Evolutionary conservation across 2,888 invertebrate genomes (phyloP), one percentile per base, ranked within the genome.

Genomic region (Andrena minutula): DNA sequence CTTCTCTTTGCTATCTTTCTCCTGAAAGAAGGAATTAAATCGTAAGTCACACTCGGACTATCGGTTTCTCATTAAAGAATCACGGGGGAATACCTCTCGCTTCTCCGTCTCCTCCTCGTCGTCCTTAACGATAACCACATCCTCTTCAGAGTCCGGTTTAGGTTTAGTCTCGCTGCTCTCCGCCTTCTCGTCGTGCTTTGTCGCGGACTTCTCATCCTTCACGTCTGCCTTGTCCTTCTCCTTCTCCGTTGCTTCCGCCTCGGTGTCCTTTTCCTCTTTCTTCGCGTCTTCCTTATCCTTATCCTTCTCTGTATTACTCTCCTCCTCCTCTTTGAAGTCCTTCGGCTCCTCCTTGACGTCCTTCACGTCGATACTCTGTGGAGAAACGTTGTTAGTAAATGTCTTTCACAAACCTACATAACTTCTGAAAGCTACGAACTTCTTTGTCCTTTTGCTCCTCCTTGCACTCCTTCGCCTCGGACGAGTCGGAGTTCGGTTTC

Each of bases 111-210:
- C 94, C 10, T 95, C 95, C 75, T 95, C 95, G 32, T 96, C 96
- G 89, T 96, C 95, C 90, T 96, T 95, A 3, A 96, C 95, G 61
- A 96, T 94, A n/a, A 96, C 96, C 12, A 96, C 96, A 76, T 96
- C 96, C 63, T 96, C 96, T 72, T 96, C 96, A 3, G 88, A 53
- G 10, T 93, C 92, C 8, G 88, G 79, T 74, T 92, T 90, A 2
- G 91, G 81, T 86, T 94, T 94, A 23, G 90, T 93, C 49, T 94
- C 94, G 64, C 75, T 85, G 8, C 63, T 87, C 61, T 93, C 91
- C 28, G 81, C 26, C 68, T 93, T 91, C 35, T 92, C 91, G 69
- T 94, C 91, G 35, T 85, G 66, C 71, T 91, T 92, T 2, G 47
- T 79, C 64, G 90, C 82, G 85, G 93, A 94, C 7, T 94, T 94